Evolutionary conservation across 2,888 invertebrate genomes (phyloP), one percentile per base, ranked within the genome.

Genomic region (Meteorus colon): DNA sequence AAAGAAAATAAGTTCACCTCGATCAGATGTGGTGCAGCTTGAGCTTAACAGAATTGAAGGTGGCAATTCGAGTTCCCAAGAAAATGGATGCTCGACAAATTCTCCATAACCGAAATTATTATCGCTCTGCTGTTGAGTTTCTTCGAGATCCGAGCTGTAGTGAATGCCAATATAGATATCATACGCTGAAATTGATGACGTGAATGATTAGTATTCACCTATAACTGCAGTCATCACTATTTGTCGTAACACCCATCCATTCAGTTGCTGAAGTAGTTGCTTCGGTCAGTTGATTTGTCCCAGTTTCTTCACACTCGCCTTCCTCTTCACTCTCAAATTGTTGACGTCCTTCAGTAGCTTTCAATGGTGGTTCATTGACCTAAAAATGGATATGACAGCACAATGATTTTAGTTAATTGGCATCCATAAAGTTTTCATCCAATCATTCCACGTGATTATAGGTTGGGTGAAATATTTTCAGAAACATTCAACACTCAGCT

Each of bases 231-330:
- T 95, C 95, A 85, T 96, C 95, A 85, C 96, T 96, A 90, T 97
- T 97, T 83, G 96, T 96, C 63, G 96, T 96, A 79, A 96, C 94
- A 77, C 96, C 96, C 90, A 95, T 93, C 95, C 96, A 96, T 90
- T 96, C 96, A 63, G 95, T 94, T 84, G 95, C 92, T 8, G 92
- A 92, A 8, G 92, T 92, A 37, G 92, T 92, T 71, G 91, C 92
- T 81, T 92, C 92, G n/a, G 91, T 91, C 69, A 91, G 89, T 83
- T 90, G 90, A 78, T 89, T 93, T 81, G 93, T 93, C 65, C 92
- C 92, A 79, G 93, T 91, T 48, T 93, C 92, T 76, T 92, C 92
- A 78, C 92, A 93, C 72, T 90, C 90, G 24, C 89, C 90, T 88
- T 93, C 93, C 77, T 93, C 93, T 83, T 94, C 94, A 77, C 93